Evolutionary conservation across 2,113 vertebrate species (phyloP).

Genomic region (Hydrolagus affinis): DNA sequence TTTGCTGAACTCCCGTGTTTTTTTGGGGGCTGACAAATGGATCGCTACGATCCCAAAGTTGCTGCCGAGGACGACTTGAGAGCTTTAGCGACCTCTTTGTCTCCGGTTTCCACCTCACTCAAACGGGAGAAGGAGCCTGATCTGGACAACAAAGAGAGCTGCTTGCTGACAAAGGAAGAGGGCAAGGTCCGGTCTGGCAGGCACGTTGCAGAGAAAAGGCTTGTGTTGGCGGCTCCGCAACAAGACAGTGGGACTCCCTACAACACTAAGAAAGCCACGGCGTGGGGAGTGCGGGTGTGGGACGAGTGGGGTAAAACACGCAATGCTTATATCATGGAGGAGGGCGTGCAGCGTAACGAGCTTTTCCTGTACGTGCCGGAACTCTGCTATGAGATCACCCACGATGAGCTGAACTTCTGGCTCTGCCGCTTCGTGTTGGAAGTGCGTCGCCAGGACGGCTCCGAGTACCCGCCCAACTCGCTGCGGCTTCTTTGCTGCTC

Average conservation of each 20-base stretch:
- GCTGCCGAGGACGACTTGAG: background rate
- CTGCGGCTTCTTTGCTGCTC: conserved; percentile 21
- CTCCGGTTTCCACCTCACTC: conserved; percentile 3
- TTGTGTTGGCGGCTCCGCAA: conserved; percentile 3
- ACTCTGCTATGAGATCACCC: conserved; percentile 29
- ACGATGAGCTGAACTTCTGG: conserved; percentile 29
- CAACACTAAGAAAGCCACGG: conserved; percentile 30
- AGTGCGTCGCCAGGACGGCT: conserved; percentile 23
- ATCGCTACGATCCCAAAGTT: conserved; percentile 26
- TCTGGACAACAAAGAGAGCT: conserved; percentile 22
- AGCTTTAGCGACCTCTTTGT: conserved; percentile 14
- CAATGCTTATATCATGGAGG: conserved; percentile 23
- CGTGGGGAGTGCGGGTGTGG: conserved; percentile 27
- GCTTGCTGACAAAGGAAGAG: conserved; percentile 32
- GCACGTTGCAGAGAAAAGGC: conserved; percentile 9
- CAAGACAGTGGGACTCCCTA: conserved; percentile 28
- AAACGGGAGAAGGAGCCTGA: conserved; percentile 26
- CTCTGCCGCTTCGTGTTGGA: conserved; percentile 9
- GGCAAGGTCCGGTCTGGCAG: conserved; percentile 23
- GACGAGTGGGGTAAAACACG: conserved; percentile 28
- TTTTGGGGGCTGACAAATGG: conserved; percentile 26
- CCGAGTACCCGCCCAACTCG: conserved; percentile 20
- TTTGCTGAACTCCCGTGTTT: background rate
- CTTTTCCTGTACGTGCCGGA: conserved; percentile 24
- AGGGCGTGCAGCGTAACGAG: conserved; percentile 23